Conservation (phyloP, 2,113 vertebrate species). For the Microtus pennsylvanicus region DNA sequence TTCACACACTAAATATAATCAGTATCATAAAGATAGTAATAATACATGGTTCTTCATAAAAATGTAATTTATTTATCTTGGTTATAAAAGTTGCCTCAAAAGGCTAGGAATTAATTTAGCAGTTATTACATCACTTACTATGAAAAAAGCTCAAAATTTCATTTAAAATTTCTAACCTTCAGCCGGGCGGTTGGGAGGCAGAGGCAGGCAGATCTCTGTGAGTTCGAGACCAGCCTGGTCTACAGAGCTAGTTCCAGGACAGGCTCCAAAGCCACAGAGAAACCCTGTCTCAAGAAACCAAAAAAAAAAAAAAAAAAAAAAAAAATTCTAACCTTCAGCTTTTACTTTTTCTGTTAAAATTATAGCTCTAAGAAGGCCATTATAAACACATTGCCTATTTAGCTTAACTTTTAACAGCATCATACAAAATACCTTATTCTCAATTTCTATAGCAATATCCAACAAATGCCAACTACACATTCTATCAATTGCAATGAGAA, state of each 20-base stretch:
- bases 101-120: neutral
- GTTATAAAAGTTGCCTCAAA: neutral
- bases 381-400: neutral
- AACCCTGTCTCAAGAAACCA: no score
- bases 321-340: slow-evolving; percentile 21
- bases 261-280: no score
- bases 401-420: neutral
- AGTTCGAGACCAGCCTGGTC: no score
- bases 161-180: slow-evolving; percentile 48
- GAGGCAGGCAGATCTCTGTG: no score
- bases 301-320: no score
- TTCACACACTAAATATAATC: neutral
- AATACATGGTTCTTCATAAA: neutral
- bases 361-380: neutral
- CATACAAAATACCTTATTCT: neutral
- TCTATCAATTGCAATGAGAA: neutral
- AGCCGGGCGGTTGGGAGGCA: no score
- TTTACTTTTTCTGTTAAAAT: slow-evolving; percentile 8
- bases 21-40: neutral
- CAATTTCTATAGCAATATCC: neutral
- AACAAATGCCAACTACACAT: neutral
- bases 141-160: slow-evolving; percentile 1
- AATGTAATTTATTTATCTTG: neutral
- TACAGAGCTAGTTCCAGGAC: no score
- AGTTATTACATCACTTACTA: neutral